These are phyloP conservation scores for Tiphia femorata DNA, from an alignment of 2,888 invertebrate genomes.

Conservation along the genomic window DNA sequence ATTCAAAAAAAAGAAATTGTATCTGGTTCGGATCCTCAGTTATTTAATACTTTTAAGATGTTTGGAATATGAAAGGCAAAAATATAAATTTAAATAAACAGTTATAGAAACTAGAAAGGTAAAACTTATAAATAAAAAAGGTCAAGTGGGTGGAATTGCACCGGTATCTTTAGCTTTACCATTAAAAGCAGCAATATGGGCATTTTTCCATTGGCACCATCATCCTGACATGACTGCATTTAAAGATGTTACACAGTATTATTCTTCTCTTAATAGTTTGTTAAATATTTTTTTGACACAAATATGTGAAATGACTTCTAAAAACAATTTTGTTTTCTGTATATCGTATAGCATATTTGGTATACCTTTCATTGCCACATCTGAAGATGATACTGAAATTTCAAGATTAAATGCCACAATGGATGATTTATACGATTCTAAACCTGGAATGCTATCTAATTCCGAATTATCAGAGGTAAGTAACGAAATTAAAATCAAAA, in stretches of 20 bases:
- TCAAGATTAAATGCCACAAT: not conserved
- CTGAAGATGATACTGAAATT: not conserved
- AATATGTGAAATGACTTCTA: not conserved
- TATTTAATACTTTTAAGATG: not conserved
- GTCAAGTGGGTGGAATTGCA: too few relatives aligned
- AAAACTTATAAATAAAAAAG: too few relatives aligned
- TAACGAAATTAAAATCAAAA: not conserved
- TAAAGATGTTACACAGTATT: too few relatives aligned
- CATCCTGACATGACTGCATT: not conserved
- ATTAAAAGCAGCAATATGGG: conserved; percentile 1
- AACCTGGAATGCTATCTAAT: not conserved
- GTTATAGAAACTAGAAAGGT: too few relatives aligned
- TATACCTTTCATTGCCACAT: conserved; percentile 45
- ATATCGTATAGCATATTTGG: conserved; percentile 48
- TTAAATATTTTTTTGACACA: not conserved
- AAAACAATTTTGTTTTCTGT: not conserved
- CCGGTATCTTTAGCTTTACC: not conserved
- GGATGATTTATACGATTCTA: not conserved
- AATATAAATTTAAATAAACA: not conserved
- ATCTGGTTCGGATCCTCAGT: conserved; percentile 15
- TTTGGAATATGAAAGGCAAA: not conserved
- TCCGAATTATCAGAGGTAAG: not conserved
- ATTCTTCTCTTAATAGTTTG: not conserved
- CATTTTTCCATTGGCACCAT: not conserved
- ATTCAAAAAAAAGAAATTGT: conserved; percentile 23